Base-by-base conservation (phyloP, 1,140 invertebrate species). In the Microplitis demolitor region DNA sequence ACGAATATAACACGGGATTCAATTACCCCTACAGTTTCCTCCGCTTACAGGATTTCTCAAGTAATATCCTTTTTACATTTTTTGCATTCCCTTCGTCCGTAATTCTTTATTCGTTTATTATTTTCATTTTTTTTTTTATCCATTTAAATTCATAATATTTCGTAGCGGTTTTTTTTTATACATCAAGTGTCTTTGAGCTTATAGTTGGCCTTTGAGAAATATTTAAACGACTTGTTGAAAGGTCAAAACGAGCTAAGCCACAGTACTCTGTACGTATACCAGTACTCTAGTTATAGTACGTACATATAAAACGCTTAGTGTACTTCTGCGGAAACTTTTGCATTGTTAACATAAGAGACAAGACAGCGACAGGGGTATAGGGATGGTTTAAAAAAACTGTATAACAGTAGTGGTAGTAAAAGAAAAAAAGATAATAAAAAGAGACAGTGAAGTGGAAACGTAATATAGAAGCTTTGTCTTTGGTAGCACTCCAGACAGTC, bases 401-500 rank as follows among this genome's bases (percentile, higher is more conserved):
- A 63, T 60, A 45, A 35, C 54, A 35, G 54, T 58, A 33, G 11
- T 60, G 37, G 53, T 68, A 35, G 54, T 58, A 33, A 35, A 62
- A 39, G 8, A 31, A 24, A 16, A 33, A 53, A 8, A n/a, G 51
- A 31, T 13, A 56, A 31, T 62, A n/a, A 50, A 56, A 63, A 4
- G 64, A 61, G 56, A 51, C 14, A 83, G 75, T 79, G 78, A 74
- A 84, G 81, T 82, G 80, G 84, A 84, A 84, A 84, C 72, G 80
- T 84, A 84, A 84, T 84, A 84, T 77, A 79, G 72, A 73, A 75
- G 71, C 80, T 83, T 84, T 85, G 83, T 84, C 78, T 76, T 75
- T 68, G 45, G 33, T 60, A 45, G 37, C 71, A 72, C 72, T 76
- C 66, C 73, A 72, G 76, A 72, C 76, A 31, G 33, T 45, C 66